Evolutionary conservation across 2,797 vertebrate genomes (phyloP).

Genomic region (Dromococcyx pavoninus): DNA sequence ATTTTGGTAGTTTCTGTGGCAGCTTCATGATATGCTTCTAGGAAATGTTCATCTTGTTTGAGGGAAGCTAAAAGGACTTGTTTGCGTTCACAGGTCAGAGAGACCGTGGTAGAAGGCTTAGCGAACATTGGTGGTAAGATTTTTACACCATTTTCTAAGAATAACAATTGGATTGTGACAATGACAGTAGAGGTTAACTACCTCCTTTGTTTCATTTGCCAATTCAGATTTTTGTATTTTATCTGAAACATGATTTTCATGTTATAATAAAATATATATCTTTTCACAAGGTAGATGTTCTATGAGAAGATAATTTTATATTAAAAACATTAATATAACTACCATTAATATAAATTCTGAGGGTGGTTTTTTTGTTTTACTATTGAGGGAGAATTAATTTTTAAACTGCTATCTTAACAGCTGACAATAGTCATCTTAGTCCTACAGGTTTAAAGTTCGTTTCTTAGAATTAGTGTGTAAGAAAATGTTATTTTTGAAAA

Average conservation of each 20-base stretch:
- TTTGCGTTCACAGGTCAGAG: constrained; percentile 83
- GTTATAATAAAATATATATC: neutral
- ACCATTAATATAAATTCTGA: neutral
- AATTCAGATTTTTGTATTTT: neutral
- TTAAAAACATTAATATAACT: neutral
- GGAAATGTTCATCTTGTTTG: neutral
- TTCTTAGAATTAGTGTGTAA: neutral
- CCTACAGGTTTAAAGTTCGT: neutral
- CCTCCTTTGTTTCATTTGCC: neutral
- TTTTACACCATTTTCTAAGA: neutral
- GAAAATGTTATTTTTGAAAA: neutral
- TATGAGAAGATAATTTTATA: neutral
- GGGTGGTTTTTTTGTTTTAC: neutral
- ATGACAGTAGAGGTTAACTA: neutral
- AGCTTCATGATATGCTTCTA: neutral
- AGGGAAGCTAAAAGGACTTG: neutral
- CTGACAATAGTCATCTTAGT: neutral
- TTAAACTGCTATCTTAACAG: neutral
- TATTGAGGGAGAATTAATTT: neutral
- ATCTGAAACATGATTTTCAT: neutral
- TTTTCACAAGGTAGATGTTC: neutral
- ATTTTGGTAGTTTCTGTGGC: neutral
- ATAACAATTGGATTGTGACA: neutral
- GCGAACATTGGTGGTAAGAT: constrained; percentile 91
- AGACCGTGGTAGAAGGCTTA: constrained; percentile 87